Evolutionary conservation across 2,113 vertebrate genomes (phyloP).

Genomic region (Lamprotornis superbus): DNA sequence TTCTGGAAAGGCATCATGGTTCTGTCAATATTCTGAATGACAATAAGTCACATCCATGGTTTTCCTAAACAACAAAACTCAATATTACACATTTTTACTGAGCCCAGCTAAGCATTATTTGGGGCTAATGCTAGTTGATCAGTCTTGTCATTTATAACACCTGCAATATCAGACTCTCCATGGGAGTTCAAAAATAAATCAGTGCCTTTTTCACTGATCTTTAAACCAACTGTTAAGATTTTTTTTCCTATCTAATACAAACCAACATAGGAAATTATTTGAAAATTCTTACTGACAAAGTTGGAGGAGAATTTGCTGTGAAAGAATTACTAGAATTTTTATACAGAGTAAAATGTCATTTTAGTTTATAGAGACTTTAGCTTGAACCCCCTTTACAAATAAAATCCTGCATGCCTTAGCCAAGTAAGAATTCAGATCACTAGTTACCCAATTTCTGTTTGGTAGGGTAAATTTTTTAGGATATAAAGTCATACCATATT

Average conservation of each 20-base stretch:
- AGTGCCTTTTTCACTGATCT: not conserved
- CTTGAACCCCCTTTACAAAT: not conserved
- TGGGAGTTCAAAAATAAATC: not conserved
- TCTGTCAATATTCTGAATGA: not conserved
- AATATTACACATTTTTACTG: not conserved
- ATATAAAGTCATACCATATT: not conserved
- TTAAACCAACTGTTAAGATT: not conserved
- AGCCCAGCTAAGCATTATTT: not conserved
- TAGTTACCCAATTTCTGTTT: not conserved
- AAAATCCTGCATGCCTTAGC: not conserved
- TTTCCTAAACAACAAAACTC: not conserved
- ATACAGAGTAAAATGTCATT: not conserved
- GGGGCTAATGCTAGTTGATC: not conserved
- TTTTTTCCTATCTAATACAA: not conserved
- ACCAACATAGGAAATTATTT: not conserved
- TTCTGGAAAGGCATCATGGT: not conserved
- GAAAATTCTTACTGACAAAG: not conserved
- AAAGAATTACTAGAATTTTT: not conserved
- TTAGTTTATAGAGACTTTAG: not conserved
- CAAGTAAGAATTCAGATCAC: not conserved
- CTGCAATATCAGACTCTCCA: not conserved
- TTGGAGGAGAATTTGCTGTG: not conserved
- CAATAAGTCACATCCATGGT: not conserved
- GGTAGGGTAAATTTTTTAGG: not conserved
- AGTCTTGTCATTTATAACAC: not conserved